Evolutionary conservation across 2,797 vertebrate genomes (phyloP).

Genomic region (Linurgus olivaceus): DNA sequence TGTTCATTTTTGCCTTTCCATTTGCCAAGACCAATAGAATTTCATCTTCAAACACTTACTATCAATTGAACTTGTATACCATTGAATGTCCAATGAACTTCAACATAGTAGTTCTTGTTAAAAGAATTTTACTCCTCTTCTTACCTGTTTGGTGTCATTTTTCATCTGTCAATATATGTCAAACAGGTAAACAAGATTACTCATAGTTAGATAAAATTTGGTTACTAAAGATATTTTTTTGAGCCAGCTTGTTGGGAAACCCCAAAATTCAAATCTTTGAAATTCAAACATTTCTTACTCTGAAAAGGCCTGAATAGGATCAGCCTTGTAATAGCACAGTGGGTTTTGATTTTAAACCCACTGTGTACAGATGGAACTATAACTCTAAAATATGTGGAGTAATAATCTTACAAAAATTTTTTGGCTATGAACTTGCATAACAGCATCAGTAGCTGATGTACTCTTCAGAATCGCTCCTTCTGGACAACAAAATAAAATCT

Average conservation of each 20-base stretch:
- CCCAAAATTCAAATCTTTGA: background rate
- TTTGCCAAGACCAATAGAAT: background rate
- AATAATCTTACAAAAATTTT: background rate
- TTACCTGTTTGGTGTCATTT: background rate
- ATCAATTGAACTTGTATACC: background rate
- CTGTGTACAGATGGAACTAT: background rate
- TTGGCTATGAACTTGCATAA: background rate
- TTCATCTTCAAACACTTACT: background rate
- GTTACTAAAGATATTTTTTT: background rate
- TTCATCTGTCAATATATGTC: background rate
- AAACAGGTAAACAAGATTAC: background rate
- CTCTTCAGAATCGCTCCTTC: background rate
- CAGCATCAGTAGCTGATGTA: rapidly evolving
- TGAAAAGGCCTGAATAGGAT: background rate
- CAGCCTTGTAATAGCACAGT: background rate
- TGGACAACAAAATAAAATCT: background rate
- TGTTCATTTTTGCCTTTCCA: background rate
- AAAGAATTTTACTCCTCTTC: background rate
- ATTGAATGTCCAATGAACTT: background rate
- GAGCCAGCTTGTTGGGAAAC: background rate
- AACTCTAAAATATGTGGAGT: background rate
- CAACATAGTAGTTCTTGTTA: background rate
- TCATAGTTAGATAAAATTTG: background rate
- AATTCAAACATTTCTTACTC: background rate
- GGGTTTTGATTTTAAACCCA: background rate